Percentiles rank a stretch among this genome's conserved stretches.
These are phyloP conservation scores for Ennomos fuscantarius DNA, from an alignment of 2,888 invertebrate genomes.

Conservation along the genomic window DNA sequence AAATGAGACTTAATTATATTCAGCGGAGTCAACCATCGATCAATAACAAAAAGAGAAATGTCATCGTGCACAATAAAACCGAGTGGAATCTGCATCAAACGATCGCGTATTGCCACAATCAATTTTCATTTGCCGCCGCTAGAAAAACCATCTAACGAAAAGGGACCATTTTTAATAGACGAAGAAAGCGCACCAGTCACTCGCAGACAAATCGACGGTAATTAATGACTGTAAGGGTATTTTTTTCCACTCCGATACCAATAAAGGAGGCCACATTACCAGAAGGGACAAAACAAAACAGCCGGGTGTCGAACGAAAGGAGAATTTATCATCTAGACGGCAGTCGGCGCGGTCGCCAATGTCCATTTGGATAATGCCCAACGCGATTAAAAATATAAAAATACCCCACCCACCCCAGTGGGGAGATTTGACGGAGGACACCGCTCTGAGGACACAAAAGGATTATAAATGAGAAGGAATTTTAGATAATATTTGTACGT, in stretches of 20 bases:
- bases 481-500: slow-evolving; percentile 86
- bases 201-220: slow-evolving; percentile 79
- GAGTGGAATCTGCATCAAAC: slow-evolving; percentile 74
- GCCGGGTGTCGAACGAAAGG: slow-evolving; percentile 83
- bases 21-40: slow-evolving; percentile 62
- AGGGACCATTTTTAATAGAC: slow-evolving; percentile 78
- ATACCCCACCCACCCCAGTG: slow-evolving; percentile 68
- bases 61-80: slow-evolving; percentile 64
- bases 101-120: slow-evolving; percentile 76
- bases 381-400: slow-evolving; percentile 86
- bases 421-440: slow-evolving; percentile 82
- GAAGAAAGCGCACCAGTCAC: slow-evolving; percentile 77
- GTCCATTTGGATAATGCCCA: slow-evolving; percentile 86
- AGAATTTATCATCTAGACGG: slow-evolving; percentile 84
- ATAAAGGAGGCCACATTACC: slow-evolving; percentile 73
- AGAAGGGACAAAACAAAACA: slow-evolving; percentile 76
- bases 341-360: slow-evolving; percentile 80
- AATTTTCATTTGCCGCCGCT: slow-evolving; percentile 60
- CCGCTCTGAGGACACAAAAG: slow-evolving; percentile 85
- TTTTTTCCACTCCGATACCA: slow-evolving; percentile 73
- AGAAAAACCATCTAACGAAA: slow-evolving; percentile 50
- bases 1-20: slow-evolving; percentile 48
- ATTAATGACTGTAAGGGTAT: slow-evolving; percentile 79
- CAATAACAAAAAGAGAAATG: slow-evolving; percentile 57
- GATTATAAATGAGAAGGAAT: slow-evolving; percentile 86